These are phyloP conservation scores for Vanacampus margaritifer DNA, from an alignment of 2,113 vertebrate species.

Conservation along the genomic window DNA sequence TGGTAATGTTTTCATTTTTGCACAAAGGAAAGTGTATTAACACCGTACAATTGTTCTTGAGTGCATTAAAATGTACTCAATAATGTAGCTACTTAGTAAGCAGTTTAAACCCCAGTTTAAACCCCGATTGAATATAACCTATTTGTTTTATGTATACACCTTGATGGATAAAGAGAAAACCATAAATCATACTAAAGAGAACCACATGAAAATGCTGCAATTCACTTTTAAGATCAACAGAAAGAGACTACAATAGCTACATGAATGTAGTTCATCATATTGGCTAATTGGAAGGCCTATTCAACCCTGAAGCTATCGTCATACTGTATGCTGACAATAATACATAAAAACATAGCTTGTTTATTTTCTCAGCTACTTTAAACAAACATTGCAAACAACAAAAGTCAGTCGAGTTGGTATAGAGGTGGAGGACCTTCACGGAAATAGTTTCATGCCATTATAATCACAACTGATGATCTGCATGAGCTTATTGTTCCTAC, in stretches of 20 bases:
- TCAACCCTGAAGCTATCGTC: conserved; percentile 20
- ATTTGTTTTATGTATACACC: neutral
- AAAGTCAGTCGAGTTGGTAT: neutral
- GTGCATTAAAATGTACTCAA: too few relatives aligned
- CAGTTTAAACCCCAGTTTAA: neutral
- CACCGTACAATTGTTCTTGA: too few relatives aligned
- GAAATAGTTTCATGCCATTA: neutral
- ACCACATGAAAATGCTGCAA: neutral
- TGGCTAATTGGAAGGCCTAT: conserved; percentile 11
- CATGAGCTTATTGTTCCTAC: neutral
- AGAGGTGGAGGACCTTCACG: neutral
- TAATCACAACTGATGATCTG: neutral
- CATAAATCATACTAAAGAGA: neutral
- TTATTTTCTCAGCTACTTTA: conserved; percentile 3
- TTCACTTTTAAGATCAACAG: neutral
- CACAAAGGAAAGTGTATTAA: too few relatives aligned
- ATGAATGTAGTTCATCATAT: conserved; percentile 1
- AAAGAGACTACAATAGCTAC: conserved; percentile 3
- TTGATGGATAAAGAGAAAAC: neutral
- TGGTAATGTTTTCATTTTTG: too few relatives aligned
- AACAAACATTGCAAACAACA: conserved; percentile 6
- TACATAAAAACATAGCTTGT: conserved; percentile 2
- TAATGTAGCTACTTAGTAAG: too few relatives aligned
- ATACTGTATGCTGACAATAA: conserved; percentile 22
- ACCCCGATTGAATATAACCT: neutral